These are phyloP conservation scores for Drosophila equinoxialis DNA, from an alignment of 1,140 invertebrate species.

Conservation along the genomic window DNA sequence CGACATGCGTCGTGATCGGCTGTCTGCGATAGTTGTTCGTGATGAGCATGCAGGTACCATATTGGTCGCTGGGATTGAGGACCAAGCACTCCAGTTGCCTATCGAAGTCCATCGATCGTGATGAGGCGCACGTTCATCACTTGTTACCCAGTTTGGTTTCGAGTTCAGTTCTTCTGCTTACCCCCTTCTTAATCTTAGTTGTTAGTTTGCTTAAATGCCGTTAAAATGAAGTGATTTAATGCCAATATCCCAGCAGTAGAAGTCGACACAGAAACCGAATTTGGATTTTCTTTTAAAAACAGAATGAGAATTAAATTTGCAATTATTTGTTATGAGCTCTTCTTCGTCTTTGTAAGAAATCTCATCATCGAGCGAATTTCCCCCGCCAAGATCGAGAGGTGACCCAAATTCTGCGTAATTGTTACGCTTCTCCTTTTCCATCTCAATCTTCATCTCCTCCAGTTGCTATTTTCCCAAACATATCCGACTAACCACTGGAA, in stretches of 20 bases:
- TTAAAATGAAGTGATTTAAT: constrained; percentile 53
- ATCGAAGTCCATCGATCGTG: constrained; percentile 53
- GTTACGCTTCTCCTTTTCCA: constrained; percentile 49
- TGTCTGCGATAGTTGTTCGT: constrained; percentile 31
- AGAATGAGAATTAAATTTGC: constrained; percentile 58
- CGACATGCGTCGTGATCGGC: constrained; percentile 43
- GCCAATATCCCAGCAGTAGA: constrained; percentile 40
- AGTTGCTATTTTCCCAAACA: constrained; percentile 38
- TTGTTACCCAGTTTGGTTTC: constrained; percentile 29
- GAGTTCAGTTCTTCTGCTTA: constrained; percentile 20
- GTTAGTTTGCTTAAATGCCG: constrained; percentile 45
- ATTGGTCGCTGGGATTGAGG: constrained; percentile 37
- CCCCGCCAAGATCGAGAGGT: constrained; percentile 36
- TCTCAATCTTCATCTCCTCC: constrained; percentile 32
- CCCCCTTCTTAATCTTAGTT: background rate
- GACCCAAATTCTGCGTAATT: constrained; percentile 75
- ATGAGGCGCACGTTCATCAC: constrained; percentile 58
- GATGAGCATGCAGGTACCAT: constrained; percentile 66
- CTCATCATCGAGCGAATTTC: constrained; percentile 45
- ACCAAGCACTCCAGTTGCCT: constrained; percentile 7
- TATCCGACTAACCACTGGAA: constrained; percentile 46
- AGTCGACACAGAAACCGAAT: constrained; percentile 46
- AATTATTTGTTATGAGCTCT: constrained; percentile 56
- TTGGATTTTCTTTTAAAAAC: constrained; percentile 22
- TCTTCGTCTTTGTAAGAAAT: constrained; percentile 45